These are phyloP conservation scores for Turnix velox DNA, from an alignment of 2,113 vertebrate species.

Conservation along the genomic window DNA sequence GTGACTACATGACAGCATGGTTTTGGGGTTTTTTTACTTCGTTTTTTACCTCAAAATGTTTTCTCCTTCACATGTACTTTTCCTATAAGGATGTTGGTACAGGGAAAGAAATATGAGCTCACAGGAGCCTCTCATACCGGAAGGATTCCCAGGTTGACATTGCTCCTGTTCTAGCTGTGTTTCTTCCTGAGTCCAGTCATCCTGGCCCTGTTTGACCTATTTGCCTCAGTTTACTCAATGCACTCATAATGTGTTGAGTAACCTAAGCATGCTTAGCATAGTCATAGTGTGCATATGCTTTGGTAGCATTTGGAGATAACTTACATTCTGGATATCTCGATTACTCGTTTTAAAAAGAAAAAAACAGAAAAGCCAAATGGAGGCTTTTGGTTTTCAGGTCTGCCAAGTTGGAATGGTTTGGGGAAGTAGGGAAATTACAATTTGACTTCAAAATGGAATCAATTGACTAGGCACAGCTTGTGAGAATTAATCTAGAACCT, in stretches of 20 bases:
- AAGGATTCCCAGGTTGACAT: background rate
- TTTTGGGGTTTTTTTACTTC: background rate
- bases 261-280: too few species aligned
- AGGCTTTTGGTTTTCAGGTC: background rate
- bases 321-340: background rate
- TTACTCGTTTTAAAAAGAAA: background rate
- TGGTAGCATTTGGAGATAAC: background rate
- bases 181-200: background rate
- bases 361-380: background rate
- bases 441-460: background rate
- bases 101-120: background rate
- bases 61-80: slow-evolving; percentile 24
- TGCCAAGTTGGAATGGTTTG: background rate
- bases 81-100: background rate
- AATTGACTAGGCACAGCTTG: background rate
- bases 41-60: background rate
- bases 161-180: background rate
- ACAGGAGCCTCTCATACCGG: background rate
- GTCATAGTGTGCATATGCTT: background rate
- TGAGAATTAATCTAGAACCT: background rate
- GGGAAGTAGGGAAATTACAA: background rate
- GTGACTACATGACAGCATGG: slow-evolving; percentile 5
- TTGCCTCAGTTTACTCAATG: background rate
- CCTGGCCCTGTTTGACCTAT: background rate
- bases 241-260: too few species aligned